Conservation (phyloP, 1,140 invertebrate species). For the Drosophila asahinai region DNA sequence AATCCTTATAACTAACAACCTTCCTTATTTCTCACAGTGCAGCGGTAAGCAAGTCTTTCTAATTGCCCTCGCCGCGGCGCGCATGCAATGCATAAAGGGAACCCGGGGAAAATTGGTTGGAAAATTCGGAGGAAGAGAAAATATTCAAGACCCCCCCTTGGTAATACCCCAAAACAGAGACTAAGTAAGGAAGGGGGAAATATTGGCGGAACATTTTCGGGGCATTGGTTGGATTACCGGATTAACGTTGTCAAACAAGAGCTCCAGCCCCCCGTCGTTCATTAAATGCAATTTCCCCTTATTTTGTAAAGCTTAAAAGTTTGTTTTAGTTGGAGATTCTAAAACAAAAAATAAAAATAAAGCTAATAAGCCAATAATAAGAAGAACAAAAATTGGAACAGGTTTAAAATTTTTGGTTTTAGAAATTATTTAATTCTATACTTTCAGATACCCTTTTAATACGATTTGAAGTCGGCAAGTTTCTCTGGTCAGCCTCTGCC, state of each 20-base stretch:
- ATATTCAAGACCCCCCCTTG: background rate
- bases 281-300: slow-evolving; percentile 2
- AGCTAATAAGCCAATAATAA: background rate
- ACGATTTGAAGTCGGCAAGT: background rate
- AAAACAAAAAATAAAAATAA: background rate
- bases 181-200: slow-evolving; percentile 3
- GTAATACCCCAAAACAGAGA: slow-evolving; percentile 3
- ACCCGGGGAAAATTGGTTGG: slow-evolving; percentile 3
- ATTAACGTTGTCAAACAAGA: slow-evolving; percentile 14
- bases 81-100: slow-evolving; percentile 27
- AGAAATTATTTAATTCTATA: background rate
- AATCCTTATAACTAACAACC: background rate
- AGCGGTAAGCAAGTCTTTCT: slow-evolving; percentile 35
- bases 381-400: background rate
- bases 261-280: background rate
- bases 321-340: background rate
- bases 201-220: slow-evolving; percentile 20
- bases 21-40: slow-evolving; percentile 1
- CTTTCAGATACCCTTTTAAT: background rate
- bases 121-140: background rate
- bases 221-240: slow-evolving; percentile 1
- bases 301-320: background rate
- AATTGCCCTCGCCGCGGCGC: slow-evolving; percentile 14
- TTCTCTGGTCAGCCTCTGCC: too few species aligned
- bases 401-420: background rate